Evolutionary conservation across 30 jellyfish, hydroid and myxozoan species (phyloP), one percentile per base, ranked within the genome.

Genomic region (Aurelia aurita complex sp. Pacific): DNA sequence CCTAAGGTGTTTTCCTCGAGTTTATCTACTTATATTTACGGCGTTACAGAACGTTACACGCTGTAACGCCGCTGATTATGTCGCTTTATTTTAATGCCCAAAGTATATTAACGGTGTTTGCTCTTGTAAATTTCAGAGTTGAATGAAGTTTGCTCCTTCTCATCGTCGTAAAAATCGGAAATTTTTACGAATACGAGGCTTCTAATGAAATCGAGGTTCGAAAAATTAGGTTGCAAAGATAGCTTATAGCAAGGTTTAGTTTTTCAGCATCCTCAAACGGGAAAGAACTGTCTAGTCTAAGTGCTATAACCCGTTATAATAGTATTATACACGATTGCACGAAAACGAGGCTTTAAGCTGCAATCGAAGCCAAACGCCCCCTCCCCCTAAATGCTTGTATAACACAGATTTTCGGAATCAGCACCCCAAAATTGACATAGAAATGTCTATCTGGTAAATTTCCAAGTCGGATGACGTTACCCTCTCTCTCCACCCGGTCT

Each of bases 301-400:
- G 68, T 4, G 8, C 68, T 10, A 59, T 2, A 10, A 10, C 65
- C 65, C 65, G 65, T 54, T 16, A 54, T 10, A 54, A 54, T 54
- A 54, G 65, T 54, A 23, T 54, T 54, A 54, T 54, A 16, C 65
- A 54, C 12, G 65, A 54, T 54, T 54, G 65, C 65, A 54, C 65
- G 16, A 54, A 54, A 54, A 54, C 65, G 65, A 54, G 65, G 65
- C 65, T 54, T 54, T 54, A 54, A 54, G 65, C 16, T 54, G 65
- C 65, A 54, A 54, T 54, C 65, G 65, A 54, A 16, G 65, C 65
- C 65, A 54, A 54, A 54, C 65, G 65, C 65, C 65, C 65, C 29
- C 65, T 23, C 29, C 29, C 29, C 29, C 65, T 54, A 54, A 54
- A 54, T 10, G 65, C 65, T 16, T 54, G 65, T 54, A 54, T 54